These are phyloP conservation scores for Tachina fera DNA, from an alignment of 2,888 invertebrate species.

Conservation along the genomic window DNA sequence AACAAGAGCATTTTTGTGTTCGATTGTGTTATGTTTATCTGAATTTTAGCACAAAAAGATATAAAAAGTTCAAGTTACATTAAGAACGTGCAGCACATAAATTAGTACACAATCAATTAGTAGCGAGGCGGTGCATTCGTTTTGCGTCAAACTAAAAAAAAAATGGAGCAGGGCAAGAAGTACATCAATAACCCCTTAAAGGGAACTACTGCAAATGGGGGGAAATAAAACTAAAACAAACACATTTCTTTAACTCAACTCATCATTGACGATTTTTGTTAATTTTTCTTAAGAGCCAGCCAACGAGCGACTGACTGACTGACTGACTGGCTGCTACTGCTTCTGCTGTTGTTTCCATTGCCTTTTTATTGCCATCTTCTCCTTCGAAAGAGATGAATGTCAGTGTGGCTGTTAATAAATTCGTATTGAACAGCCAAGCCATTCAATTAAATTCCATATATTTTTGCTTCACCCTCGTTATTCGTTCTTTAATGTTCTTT, in stretches of 20 bases:
- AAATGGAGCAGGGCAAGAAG: conserved; percentile 1
- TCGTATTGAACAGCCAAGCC: conserved; percentile 68
- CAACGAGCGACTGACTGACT: not conserved
- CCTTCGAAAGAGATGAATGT: conserved; percentile 41
- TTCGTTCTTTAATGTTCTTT: conserved; percentile 21
- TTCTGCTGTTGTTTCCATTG: conserved; percentile 17
- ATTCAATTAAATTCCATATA: conserved; percentile 66
- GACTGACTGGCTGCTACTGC: not conserved
- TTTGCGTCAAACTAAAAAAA: conserved; percentile 24
- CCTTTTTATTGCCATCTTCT: conserved; percentile 10
- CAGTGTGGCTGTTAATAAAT: conserved; percentile 65
- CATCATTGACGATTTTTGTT: conserved; percentile 60
- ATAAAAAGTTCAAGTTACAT: conserved; percentile 40
- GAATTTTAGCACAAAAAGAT: conserved; percentile 39
- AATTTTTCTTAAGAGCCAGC: conserved; percentile 47
- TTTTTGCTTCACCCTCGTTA: conserved; percentile 10
- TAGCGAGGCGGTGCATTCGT: conserved; percentile 14
- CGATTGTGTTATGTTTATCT: conserved; percentile 46
- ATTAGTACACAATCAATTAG: conserved; percentile 75
- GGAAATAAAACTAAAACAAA: not conserved
- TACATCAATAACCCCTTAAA: conserved; percentile 27
- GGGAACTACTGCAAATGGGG: not conserved
- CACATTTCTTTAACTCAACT: conserved; percentile 39
- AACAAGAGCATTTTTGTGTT: conserved; percentile 29
- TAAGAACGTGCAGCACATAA: conserved; percentile 73